Percentiles rank a stretch among this genome's conserved stretches.
These are phyloP conservation scores for Turdus rufiventris DNA, from an alignment of 2,113 vertebrate species.

Conservation along the genomic window DNA sequence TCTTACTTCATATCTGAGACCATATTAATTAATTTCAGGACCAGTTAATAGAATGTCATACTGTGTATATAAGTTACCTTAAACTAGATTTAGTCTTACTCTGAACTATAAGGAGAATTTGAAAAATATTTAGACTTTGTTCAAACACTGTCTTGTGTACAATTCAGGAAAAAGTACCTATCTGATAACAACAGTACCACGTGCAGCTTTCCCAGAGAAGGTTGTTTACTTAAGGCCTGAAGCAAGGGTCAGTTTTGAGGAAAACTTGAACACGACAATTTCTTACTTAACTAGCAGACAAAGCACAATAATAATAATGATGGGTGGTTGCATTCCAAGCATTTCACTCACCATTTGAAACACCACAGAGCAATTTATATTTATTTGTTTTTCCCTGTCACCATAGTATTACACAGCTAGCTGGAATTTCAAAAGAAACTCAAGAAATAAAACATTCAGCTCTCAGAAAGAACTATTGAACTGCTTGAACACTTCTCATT, in stretches of 20 bases:
- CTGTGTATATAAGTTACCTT: not conserved
- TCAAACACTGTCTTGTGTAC: not conserved
- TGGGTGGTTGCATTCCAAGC: not conserved
- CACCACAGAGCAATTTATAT: not conserved
- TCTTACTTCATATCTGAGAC: not conserved
- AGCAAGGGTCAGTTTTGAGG: not conserved
- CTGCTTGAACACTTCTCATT: not conserved
- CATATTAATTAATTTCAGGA: not conserved
- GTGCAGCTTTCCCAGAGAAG: conserved; percentile 8
- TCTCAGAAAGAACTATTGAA: not conserved
- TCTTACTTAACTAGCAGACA: not conserved
- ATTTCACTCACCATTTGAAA: not conserved
- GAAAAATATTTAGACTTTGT: not conserved
- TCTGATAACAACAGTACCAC: not conserved
- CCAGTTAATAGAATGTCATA: not conserved
- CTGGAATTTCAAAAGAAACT: not conserved
- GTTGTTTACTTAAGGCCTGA: conserved; percentile 26
- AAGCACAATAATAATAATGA: not conserved
- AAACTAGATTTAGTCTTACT: not conserved
- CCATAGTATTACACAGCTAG: not conserved
- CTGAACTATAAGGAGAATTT: not conserved
- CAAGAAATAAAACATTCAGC: not conserved
- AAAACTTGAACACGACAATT: conserved; percentile 6
- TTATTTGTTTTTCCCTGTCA: not conserved
- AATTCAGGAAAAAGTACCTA: not conserved